Base-by-base conservation (phyloP, 2,888 invertebrate genomes). In the Pecten maximus region DNA sequence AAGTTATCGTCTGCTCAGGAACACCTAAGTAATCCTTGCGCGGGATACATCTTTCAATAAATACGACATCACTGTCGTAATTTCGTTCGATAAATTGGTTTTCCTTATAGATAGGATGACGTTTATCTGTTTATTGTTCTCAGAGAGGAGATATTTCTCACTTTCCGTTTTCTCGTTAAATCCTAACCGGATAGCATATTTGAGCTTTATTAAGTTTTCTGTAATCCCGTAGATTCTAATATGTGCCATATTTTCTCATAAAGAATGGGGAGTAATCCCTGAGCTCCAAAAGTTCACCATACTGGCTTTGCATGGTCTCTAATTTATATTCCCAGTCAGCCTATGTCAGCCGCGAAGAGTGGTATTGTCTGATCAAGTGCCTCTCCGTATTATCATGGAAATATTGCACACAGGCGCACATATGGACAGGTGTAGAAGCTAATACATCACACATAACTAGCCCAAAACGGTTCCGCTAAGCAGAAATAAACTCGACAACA, bases 211-310 rank as follows among this genome's bases (percentile, higher is more conserved):
- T 74, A 86, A 89, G 89, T 89, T 89, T 89, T 40, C 44, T 44
- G 40, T 86, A 89, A 74, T 86, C 89, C 87, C 23, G n/a, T 40
- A 40, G 48, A 89, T 74, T n/a, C 89, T n/a, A 86, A 74, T 89
- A 89, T 89, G 89, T 86, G 74, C 40, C 40, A 89, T 54, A 89
- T 89, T 89, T 89, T 40, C 89, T 74, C 89, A 40, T 89, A 89
- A 89, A 87, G 39, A 86, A 44, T 40, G 86, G 86, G 44, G 3
- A 35, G 74, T 89, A 89, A 89, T 89, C 89, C 87, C n/a, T 23
- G 35, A 35, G 74, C 74, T 74, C 74, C 74, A 74, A 35, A 74
- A 74, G 74, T 74, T 74, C 74, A 35, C 74, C 74, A 74, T 74
- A 23, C 8, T 35, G 35, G 74, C 74, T 74, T 89, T 86, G 40